Evolutionary conservation across 2,888 invertebrate genomes (phyloP).

Genomic region (Nephrotoma guestfalica): DNA sequence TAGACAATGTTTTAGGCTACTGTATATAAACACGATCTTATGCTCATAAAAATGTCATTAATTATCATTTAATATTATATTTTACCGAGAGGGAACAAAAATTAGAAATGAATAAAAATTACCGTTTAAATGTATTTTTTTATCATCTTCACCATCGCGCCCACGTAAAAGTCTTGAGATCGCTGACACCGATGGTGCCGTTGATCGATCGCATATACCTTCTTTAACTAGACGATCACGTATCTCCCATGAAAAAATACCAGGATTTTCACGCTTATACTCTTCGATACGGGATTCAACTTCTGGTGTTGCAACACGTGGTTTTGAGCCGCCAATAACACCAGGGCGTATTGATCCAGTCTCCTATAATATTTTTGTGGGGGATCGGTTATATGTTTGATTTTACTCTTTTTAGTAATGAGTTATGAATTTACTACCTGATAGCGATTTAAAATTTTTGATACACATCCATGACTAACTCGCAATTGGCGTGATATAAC

Average conservation of each 20-base stretch:
- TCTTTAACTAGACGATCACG: conserved; percentile 81
- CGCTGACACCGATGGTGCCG: conserved; percentile 65
- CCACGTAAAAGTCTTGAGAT: conserved; percentile 66
- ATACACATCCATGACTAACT: conserved; percentile 94
- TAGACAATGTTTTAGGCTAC: neutral
- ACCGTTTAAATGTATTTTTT: conserved; percentile 11
- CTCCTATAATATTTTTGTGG: conserved; percentile 39
- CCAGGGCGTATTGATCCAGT: conserved; percentile 92
- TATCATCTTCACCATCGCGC: conserved; percentile 38
- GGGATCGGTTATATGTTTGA: neutral
- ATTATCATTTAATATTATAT: conserved; percentile 6
- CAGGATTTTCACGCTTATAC: conserved; percentile 79
- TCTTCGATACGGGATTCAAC: conserved; percentile 83
- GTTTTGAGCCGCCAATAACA: conserved; percentile 88
- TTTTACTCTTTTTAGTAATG: neutral
- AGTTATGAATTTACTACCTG: conserved; percentile 36
- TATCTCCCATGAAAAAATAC: conserved; percentile 94
- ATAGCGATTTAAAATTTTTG: conserved; percentile 88
- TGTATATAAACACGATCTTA: neutral
- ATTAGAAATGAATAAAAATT: neutral
- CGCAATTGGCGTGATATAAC: conserved; percentile 88
- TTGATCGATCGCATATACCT: conserved; percentile 33
- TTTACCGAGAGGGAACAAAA: neutral
- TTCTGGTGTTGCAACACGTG: conserved; percentile 84
- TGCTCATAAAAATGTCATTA: conserved; percentile 10